A percentile compares a stretch with the other conserved stretches of the same genome.
phyloP scores from a whole-genome alignment of 2,888 invertebrate species.

The Serrognathus titanus region DNA sequence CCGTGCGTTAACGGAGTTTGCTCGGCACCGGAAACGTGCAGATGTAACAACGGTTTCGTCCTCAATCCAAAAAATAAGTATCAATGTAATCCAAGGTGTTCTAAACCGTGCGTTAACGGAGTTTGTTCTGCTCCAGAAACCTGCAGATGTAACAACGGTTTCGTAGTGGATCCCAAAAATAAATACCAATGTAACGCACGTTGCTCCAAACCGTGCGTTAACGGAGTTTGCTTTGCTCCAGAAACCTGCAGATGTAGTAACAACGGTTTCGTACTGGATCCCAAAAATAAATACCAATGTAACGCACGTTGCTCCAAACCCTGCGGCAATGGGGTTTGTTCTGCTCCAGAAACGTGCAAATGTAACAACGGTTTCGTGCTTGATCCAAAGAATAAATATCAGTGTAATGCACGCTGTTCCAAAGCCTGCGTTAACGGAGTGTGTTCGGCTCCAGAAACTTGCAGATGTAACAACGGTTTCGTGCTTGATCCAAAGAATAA shows the following conservation, averaged over 20 bases:
- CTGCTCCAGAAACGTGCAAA: conserved; percentile 8
- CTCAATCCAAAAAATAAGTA: conserved; percentile 11
- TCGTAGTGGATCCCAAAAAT: conserved; percentile 10
- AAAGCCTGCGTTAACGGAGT: conserved; percentile 25
- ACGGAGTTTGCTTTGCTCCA: conserved; percentile 34
- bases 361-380: conserved; percentile 21
- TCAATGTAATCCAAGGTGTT: conserved; percentile 22
- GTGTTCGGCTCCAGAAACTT: conserved; percentile 25
- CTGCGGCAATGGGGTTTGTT: conserved; percentile 40
- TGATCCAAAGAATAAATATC: conserved; percentile 25
- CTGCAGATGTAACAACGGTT: conserved; percentile 22
- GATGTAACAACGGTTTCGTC: conserved; percentile 13
- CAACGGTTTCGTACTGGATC: conserved; percentile 22
- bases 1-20: conserved; percentile 21
- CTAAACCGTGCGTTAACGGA: conserved; percentile 19
- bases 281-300: conserved; percentile 18
- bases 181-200: conserved; percentile 19
- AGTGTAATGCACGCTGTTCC: conserved; percentile 28
- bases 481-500: conserved; percentile 11
- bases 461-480: conserved; percentile 18
- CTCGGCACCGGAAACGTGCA: conserved; percentile 20
- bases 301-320: conserved; percentile 30
- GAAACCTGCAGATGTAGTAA: conserved; percentile 31
- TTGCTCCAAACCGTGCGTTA: conserved; percentile 21
- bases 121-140: conserved; percentile 18